A percentile compares a stretch with the other conserved stretches of the same genome.
Evolutionary conservation across 92 coral and sea anemone species (phyloP).

Genomic region (Virgularia gustaviana): DNA sequence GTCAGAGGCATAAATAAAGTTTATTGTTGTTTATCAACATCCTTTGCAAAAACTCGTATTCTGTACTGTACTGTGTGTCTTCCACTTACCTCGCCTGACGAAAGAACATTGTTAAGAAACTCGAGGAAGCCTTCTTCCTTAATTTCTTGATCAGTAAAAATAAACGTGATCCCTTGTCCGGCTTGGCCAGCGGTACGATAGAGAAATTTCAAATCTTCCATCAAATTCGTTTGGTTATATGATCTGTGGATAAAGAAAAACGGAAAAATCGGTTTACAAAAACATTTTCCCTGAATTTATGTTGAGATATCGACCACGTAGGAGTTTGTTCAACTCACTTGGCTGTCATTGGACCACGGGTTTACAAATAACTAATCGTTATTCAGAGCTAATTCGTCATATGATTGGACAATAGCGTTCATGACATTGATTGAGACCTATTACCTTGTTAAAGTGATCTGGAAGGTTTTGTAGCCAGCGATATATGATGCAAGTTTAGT

Average conservation of each 20-base stretch:
- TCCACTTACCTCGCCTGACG: slow-evolving; percentile 78
- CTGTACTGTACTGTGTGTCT: too few relatives aligned
- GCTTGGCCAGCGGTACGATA: slow-evolving; percentile 87
- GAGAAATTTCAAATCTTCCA: slow-evolving; percentile 91
- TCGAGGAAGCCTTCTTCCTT: slow-evolving; percentile 93
- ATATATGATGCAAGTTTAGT: slow-evolving; percentile 82
- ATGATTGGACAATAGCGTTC: neutral
- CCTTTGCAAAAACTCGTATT: too few relatives aligned
- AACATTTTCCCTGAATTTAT: neutral
- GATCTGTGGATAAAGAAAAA: slow-evolving; percentile 52
- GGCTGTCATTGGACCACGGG: neutral
- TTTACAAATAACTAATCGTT: slow-evolving; percentile 3
- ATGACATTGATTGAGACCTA: neutral
- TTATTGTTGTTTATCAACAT: too few relatives aligned
- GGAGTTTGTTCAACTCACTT: neutral
- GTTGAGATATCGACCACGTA: too few relatives aligned
- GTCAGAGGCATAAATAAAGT: too few relatives aligned
- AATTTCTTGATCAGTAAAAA: slow-evolving; percentile 95
- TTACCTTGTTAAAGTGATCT: slow-evolving; percentile 89
- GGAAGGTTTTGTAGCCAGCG: slow-evolving; percentile 87
- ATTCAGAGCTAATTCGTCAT: slow-evolving; percentile 10
- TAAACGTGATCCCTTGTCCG: slow-evolving; percentile 90
- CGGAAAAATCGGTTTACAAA: neutral
- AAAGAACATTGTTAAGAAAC: slow-evolving; percentile 80
- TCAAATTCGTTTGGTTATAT: slow-evolving; percentile 76